Evolutionary conservation across 1,140 invertebrate genomes (phyloP).

Genomic region (Bombus impatiens): DNA sequence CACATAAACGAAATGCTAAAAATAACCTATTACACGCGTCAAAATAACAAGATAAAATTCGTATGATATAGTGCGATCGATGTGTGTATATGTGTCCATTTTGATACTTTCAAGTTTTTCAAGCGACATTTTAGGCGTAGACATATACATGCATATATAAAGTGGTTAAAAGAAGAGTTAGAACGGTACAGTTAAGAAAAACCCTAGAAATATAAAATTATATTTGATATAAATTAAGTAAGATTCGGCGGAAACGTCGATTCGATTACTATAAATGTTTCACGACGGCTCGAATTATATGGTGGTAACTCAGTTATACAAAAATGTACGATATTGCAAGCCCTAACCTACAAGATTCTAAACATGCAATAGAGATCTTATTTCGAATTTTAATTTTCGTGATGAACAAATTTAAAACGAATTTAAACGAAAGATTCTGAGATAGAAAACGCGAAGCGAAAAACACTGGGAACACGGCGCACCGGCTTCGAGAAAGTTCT

Average conservation of each 20-base stretch:
- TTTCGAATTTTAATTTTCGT: not conserved
- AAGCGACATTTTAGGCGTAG: not conserved
- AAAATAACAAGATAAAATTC: not conserved
- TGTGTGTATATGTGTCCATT: not conserved
- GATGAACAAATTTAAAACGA: too few relatives aligned
- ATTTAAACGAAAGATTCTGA: not conserved
- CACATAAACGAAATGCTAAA: not conserved
- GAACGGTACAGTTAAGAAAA: not conserved
- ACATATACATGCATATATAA: not conserved
- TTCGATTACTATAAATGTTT: not conserved
- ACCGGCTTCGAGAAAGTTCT: constrained; percentile 64
- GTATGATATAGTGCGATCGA: not conserved
- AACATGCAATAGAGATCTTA: not conserved
- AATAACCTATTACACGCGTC: not conserved
- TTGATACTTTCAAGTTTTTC: not conserved
- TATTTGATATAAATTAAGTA: not conserved
- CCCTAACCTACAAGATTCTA: not conserved
- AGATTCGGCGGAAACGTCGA: not conserved
- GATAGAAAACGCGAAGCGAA: not conserved
- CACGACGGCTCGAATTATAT: not conserved
- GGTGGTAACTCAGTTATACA: not conserved
- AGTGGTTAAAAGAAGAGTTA: not conserved
- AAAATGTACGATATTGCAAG: not conserved
- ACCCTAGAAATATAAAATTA: not conserved
- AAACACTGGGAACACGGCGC: not conserved